These are phyloP conservation scores for Cataglyphis altisquamis DNA, from an alignment of 2,888 invertebrate species.

Conservation along the genomic window DNA sequence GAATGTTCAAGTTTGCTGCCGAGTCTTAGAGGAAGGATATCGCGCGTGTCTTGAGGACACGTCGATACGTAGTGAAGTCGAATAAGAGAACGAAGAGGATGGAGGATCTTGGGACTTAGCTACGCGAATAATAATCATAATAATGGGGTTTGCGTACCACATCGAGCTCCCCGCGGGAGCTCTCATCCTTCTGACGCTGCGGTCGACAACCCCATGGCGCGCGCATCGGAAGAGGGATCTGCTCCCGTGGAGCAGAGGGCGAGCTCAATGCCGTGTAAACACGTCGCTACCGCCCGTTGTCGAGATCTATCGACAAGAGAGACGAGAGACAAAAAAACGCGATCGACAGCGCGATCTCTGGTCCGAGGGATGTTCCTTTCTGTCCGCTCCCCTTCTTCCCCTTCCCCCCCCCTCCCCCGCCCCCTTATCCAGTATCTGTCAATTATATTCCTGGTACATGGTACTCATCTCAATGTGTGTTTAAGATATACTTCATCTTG, in stretches of 20 bases:
- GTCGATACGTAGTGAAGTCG: background rate
- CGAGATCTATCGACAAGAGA: conserved; percentile 50
- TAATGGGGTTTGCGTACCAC: conserved; percentile 78
- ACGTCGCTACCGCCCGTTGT: conserved; percentile 48
- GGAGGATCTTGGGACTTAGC: conserved; percentile 69
- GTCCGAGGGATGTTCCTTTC: background rate
- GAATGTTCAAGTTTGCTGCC: background rate
- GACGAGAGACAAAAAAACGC: conserved; percentile 38
- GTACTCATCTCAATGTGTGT: background rate
- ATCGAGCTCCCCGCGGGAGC: conserved; percentile 42
- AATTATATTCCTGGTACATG: background rate
- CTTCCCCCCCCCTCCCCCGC: too few species aligned
- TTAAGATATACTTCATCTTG: background rate
- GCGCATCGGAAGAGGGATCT: conserved; percentile 51
- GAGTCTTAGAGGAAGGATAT: too few species aligned
- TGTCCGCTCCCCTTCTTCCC: too few species aligned
- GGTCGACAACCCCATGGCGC: conserved; percentile 44
- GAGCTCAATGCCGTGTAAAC: conserved; percentile 73
- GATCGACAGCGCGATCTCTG: conserved; percentile 36
- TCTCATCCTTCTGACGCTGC: conserved; percentile 37
- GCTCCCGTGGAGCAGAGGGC: conserved; percentile 53
- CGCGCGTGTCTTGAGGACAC: background rate
- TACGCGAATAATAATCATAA: conserved; percentile 76
- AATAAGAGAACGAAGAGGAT: conserved; percentile 27
- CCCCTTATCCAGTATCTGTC: background rate